Conservation (phyloP, 2,888 invertebrate species). For the Apamea anceps region DNA sequence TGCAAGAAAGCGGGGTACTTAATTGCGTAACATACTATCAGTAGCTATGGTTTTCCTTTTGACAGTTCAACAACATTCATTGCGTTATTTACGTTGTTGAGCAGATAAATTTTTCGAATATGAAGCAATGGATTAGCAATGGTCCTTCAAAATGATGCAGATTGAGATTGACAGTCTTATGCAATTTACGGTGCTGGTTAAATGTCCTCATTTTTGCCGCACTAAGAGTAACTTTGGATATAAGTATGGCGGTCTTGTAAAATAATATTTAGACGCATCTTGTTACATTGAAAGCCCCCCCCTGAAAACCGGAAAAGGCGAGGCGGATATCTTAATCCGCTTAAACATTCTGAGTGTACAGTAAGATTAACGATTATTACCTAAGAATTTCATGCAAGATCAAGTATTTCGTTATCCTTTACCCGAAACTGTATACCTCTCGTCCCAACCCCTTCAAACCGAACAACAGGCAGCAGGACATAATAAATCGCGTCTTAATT, state of each 20-base stretch:
- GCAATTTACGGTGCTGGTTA: background rate
- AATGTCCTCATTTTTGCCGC: background rate
- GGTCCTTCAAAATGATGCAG: background rate
- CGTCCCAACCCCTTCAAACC: constrained; percentile 12
- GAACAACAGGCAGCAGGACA: constrained; percentile 27
- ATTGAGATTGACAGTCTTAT: background rate
- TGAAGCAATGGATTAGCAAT: background rate
- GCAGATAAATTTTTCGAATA: background rate
- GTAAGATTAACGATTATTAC: constrained; percentile 31
- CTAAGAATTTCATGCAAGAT: constrained; percentile 37
- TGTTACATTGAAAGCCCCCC: background rate
- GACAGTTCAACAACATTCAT: background rate
- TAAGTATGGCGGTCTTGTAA: background rate
- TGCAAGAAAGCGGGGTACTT: background rate
- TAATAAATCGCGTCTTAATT: constrained; percentile 59
- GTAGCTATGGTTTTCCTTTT: background rate
- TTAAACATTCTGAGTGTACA: constrained; percentile 18
- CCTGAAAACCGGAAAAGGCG: constrained; percentile 7
- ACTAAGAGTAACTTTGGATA: background rate
- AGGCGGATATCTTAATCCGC: constrained; percentile 23
- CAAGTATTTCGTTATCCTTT: constrained; percentile 31
- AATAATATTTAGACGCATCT: background rate
- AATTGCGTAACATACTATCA: background rate
- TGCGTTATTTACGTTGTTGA: background rate
- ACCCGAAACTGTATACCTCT: constrained; percentile 22